Evolutionary conservation across 2,797 vertebrate species (phyloP).

Genomic region (Trachurus trachurus): DNA sequence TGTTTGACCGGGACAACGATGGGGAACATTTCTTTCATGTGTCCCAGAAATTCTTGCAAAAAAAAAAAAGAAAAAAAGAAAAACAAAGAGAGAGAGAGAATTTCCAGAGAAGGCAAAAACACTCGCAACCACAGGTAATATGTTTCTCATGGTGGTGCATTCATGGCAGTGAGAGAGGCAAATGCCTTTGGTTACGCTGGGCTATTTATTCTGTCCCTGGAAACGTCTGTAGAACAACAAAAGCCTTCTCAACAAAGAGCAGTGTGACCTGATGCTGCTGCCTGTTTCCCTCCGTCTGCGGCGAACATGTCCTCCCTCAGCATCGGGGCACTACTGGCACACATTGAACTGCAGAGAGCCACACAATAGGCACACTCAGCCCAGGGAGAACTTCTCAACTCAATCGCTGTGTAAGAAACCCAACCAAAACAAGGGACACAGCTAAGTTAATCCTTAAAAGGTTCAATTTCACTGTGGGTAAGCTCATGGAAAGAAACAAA

Average conservation of each 20-base stretch:
- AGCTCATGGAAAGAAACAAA: conserved; percentile 62
- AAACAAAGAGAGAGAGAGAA: conserved; percentile 48
- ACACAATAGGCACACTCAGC: conserved; percentile 54
- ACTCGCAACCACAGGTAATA: conserved; percentile 74
- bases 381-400: conserved; percentile 72
- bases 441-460: conserved; percentile 60
- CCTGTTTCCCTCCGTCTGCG: conserved; percentile 62
- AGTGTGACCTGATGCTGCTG: conserved; percentile 65
- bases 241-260: conserved; percentile 70
- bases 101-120: conserved; percentile 58
- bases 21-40: conserved; percentile 61
- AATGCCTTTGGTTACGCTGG: conserved; percentile 79
- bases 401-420: conserved; percentile 45
- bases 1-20: conserved; percentile 26
- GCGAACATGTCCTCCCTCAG: conserved; percentile 43
- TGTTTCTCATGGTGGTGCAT: conserved; percentile 78
- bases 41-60: conserved; percentile 50
- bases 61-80: conserved; percentile 16
- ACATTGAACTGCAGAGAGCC: conserved; percentile 39
- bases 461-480: conserved; percentile 67
- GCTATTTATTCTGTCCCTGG: conserved; percentile 82
- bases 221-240: conserved; percentile 76
- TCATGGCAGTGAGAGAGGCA: conserved; percentile 65
- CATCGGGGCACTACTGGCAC: conserved; percentile 50
- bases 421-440: conserved; percentile 63